Conservation (phyloP, 1,140 invertebrate genomes). For the Eupristina koningsbergeri region DNA sequence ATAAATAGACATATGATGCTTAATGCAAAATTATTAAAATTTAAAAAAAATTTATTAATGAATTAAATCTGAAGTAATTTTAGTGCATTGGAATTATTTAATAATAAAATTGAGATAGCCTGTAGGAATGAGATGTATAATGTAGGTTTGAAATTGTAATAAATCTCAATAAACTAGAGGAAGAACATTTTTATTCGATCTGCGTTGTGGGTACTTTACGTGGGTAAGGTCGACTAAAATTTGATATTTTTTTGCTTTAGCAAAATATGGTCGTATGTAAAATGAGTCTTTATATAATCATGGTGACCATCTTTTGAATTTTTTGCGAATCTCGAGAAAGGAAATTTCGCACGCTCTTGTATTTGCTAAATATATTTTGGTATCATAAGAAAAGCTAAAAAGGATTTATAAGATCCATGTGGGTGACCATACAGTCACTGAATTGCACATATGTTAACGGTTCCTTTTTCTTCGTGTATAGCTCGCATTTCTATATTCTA, state of each 20-base stretch:
- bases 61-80: too few species aligned
- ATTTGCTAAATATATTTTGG: neutral
- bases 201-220: too few species aligned
- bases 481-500: neutral
- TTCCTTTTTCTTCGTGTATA: neutral
- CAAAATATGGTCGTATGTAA: neutral
- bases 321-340: neutral
- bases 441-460: neutral
- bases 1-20: too few species aligned
- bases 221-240: neutral
- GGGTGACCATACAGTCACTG: neutral
- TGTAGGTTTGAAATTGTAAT: neutral
- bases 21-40: too few species aligned
- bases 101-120: neutral
- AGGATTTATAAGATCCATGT: slow-evolving; percentile 6
- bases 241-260: neutral
- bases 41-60: too few species aligned
- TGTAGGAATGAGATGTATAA: neutral
- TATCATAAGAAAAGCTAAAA: neutral
- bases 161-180: neutral
- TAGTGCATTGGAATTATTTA: neutral
- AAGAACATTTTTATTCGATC: too few species aligned
- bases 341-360: neutral
- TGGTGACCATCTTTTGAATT: neutral
- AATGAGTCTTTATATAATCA: neutral